Evolutionary conservation across 2,888 invertebrate genomes (phyloP).

Genomic region (Biston betularia): DNA sequence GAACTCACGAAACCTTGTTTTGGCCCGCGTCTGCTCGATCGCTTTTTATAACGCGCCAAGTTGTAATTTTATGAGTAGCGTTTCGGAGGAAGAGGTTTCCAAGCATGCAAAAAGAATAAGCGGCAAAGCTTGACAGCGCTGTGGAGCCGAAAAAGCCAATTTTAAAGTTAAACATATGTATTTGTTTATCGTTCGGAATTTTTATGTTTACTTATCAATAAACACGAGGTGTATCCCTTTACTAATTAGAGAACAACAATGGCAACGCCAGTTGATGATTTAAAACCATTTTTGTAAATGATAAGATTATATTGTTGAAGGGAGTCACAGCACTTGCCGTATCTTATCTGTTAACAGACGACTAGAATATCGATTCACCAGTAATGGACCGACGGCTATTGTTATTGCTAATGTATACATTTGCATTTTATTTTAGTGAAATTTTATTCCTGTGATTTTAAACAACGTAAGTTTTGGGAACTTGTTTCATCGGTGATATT

Average conservation of each 20-base stretch:
- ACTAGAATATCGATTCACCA: constrained; percentile 66
- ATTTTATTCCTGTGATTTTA: constrained; percentile 1
- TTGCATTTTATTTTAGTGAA: constrained; percentile 46
- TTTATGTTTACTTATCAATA: constrained; percentile 10
- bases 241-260: constrained; percentile 24
- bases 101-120: too few relatives aligned
- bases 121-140: too few relatives aligned
- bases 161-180: too few relatives aligned
- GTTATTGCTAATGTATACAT: constrained; percentile 55
- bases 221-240: constrained; percentile 9
- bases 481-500: constrained; percentile 6
- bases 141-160: too few relatives aligned
- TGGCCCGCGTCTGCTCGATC: too few relatives aligned
- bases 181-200: neutral
- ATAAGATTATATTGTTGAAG: constrained; percentile 75
- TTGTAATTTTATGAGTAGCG: too few relatives aligned
- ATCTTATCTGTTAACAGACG: constrained; percentile 71
- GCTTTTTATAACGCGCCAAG: too few relatives aligned
- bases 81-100: too few relatives aligned
- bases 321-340: constrained; percentile 55
- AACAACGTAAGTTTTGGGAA: constrained; percentile 15
- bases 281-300: constrained; percentile 57
- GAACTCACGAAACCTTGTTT: too few relatives aligned
- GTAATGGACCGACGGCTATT: constrained; percentile 59
- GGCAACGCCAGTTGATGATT: constrained; percentile 49